phyloP scores from a whole-genome alignment of 1,140 invertebrate genomes.

The Thalassaphorura encarpata region DNA sequence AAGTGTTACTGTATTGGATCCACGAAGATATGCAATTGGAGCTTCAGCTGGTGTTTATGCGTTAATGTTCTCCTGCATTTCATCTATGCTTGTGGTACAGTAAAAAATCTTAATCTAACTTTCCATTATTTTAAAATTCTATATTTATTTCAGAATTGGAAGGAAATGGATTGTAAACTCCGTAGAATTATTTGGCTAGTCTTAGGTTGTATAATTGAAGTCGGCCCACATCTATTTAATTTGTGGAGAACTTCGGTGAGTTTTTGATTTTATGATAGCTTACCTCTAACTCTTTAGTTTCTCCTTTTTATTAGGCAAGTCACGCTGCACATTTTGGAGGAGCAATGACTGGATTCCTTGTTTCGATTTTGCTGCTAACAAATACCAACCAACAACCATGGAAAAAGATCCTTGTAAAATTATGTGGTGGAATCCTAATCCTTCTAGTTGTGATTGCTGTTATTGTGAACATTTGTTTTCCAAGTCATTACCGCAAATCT shows the following conservation, averaged over 20 bases:
- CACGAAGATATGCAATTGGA: slow-evolving; percentile 5
- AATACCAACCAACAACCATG: slow-evolving; percentile 13
- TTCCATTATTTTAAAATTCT: background rate
- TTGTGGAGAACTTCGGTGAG: background rate
- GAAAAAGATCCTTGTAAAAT: slow-evolving; percentile 9
- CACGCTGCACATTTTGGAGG: slow-evolving; percentile 18
- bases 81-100: no score
- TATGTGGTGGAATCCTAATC: background rate
- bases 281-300: no score
- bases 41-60: slow-evolving; percentile 19
- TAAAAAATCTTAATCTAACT: background rate
- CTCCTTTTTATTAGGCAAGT: background rate
- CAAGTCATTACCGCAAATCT: background rate
- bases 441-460: background rate
- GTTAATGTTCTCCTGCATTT: no score
- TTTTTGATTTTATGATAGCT: no score
- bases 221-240: slow-evolving; percentile 1
- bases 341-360: slow-evolving; percentile 10
- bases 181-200: slow-evolving; percentile 11
- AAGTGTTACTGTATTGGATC: slow-evolving; percentile 9
- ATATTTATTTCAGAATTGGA: slow-evolving; percentile 10
- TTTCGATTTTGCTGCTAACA: slow-evolving; percentile 3
- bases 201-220: slow-evolving; percentile 1
- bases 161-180: slow-evolving; percentile 15
- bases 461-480: slow-evolving; percentile 7